phyloP scores from a whole-genome alignment of 2,797 vertebrate species.

The Leptodactylus fallax region DNA sequence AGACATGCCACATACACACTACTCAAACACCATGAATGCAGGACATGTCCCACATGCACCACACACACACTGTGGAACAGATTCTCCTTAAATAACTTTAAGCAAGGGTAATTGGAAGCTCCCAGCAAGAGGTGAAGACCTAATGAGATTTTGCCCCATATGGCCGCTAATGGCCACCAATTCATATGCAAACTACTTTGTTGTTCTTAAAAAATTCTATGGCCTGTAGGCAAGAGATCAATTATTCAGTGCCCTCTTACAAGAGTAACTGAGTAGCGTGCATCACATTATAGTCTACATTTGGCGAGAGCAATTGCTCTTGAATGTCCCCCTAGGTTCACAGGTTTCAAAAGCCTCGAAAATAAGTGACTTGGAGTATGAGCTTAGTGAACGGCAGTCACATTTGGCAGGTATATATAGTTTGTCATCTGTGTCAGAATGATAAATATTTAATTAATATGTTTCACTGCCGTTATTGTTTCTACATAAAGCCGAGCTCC shows the following conservation, averaged over 20 bases:
- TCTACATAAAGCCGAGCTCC: not conserved
- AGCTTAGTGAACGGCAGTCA: not conserved
- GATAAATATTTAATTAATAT: conserved; percentile 18
- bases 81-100: no score
- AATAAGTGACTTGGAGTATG: not conserved
- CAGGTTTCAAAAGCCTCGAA: not conserved
- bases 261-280: not conserved
- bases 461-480: not conserved
- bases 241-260: not conserved
- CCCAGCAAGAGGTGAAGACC: not conserved
- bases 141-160: not conserved
- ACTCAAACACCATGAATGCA: no score
- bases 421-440: not conserved
- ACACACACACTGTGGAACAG: no score
- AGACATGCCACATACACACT: no score
- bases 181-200: not conserved
- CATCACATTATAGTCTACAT: not conserved
- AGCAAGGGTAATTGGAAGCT: no score
- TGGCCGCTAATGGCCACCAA: not conserved
- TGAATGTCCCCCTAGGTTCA: not conserved
- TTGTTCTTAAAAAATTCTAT: not conserved
- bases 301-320: not conserved
- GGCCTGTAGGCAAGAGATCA: not conserved
- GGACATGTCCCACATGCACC: no score
- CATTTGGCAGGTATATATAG: not conserved